These are phyloP conservation scores for Heliocidaris tuberculata DNA, from an alignment of 35 echinoderm and acorn worm species.

Conservation along the genomic window DNA sequence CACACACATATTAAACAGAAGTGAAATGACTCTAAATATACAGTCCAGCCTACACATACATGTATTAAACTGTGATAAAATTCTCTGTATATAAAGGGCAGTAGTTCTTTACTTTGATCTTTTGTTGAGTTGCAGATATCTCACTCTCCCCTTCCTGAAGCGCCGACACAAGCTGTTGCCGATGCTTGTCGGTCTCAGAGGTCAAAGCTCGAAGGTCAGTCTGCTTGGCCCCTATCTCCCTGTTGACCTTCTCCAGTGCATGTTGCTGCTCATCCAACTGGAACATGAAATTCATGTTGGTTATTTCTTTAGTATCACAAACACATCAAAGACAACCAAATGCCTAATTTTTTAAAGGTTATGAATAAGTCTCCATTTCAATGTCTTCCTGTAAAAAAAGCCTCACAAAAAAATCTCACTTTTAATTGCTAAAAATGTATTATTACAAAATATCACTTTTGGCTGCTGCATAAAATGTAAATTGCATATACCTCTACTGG, in stretches of 20 bases:
- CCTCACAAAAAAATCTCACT: too few species aligned
- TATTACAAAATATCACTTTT: too few species aligned
- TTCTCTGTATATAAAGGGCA: too few species aligned
- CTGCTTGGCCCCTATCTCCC: constrained; percentile 65
- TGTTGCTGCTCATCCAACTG: constrained; percentile 63
- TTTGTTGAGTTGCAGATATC: constrained; percentile 71
- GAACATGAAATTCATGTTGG: background rate
- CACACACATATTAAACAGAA: too few species aligned
- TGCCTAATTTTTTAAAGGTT: background rate
- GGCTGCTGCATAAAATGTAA: too few species aligned
- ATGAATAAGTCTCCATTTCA: too few species aligned
- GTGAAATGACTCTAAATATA: too few species aligned
- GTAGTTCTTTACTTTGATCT: constrained; percentile 7
- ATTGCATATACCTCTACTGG: too few species aligned
- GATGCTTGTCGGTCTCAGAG: constrained; percentile 70
- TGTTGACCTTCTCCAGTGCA: constrained; percentile 57
- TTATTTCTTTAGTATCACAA: background rate
- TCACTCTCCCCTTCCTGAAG: constrained; percentile 84
- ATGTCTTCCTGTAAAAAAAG: too few species aligned
- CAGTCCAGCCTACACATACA: too few species aligned
- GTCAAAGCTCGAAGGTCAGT: constrained; percentile 70
- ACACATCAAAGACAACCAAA: background rate
- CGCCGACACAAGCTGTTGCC: constrained; percentile 70
- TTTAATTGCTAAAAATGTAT: too few species aligned
- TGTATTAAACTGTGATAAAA: too few species aligned